A percentile compares a stretch with the other conserved stretches of the same genome.
Conservation (phyloP, 2,797 vertebrate species). For the Enteromius paludinosus region DNA sequence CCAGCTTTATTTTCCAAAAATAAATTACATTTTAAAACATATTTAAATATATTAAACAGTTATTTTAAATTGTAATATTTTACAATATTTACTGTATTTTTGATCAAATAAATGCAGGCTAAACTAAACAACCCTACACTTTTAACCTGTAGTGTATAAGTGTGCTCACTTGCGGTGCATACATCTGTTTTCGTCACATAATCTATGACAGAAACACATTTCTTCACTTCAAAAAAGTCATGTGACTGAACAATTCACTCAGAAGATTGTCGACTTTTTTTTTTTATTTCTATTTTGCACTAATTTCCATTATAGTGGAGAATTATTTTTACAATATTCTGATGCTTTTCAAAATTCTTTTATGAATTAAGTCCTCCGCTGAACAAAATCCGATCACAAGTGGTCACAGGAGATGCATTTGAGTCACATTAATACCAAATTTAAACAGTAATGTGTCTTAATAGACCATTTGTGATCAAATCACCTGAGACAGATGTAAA, state of each 20-base stretch:
- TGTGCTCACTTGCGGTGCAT: neutral
- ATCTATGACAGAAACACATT: neutral
- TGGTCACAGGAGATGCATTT: neutral
- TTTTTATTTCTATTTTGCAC: neutral
- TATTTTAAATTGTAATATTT: neutral
- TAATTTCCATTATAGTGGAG: neutral
- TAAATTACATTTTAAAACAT: neutral
- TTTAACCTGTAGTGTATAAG: neutral
- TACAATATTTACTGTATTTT: neutral
- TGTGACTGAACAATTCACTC: neutral
- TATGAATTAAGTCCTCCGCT: neutral
- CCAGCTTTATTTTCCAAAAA: neutral
- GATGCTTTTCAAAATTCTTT: neutral
- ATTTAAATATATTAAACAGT: neutral
- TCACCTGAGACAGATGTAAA: neutral
- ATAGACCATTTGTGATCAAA: constrained; percentile 9
- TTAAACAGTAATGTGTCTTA: neutral
- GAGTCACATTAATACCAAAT: neutral
- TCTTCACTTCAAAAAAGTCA: too few relatives aligned
- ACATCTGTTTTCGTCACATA: neutral
- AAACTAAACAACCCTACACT: neutral
- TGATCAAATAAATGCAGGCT: neutral
- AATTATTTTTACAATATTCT: neutral
- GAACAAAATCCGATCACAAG: neutral
- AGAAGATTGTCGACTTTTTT: neutral